A percentile compares a stretch with the other conserved stretches of the same genome.
Evolutionary conservation across 2,113 vertebrate genomes (phyloP).

Genomic region (Oxygymnocypris stewartii): DNA sequence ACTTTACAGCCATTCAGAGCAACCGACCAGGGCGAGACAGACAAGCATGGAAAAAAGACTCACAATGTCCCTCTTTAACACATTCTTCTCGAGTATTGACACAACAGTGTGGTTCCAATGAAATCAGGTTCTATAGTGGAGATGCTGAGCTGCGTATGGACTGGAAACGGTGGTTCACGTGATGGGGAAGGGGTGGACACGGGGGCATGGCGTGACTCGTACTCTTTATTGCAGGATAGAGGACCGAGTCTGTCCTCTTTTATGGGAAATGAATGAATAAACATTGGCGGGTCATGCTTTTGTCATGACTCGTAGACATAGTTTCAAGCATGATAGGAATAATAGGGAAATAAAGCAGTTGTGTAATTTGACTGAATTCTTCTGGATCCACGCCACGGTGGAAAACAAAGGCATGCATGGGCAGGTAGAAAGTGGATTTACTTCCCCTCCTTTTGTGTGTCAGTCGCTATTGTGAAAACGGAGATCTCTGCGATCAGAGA

Average conservation of each 20-base stretch:
- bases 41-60: conserved; percentile 43
- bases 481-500: conserved; percentile 11
- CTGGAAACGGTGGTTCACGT: conserved; percentile 22
- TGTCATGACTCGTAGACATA: conserved; percentile 33
- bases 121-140: conserved; percentile 24
- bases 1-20: conserved; percentile 58
- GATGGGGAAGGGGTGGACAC: background rate
- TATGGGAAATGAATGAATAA: conserved; percentile 39
- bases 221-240: conserved; percentile 42
- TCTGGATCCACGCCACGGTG: background rate
- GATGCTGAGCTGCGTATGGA: conserved; percentile 4
- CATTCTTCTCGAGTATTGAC: conserved; percentile 57
- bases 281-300: conserved; percentile 32
- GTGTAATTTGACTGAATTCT: conserved; percentile 41
- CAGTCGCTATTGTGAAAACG: background rate
- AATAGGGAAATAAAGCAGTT: conserved; percentile 44
- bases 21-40: conserved; percentile 51
- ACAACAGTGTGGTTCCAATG: conserved; percentile 38
- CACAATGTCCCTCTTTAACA: conserved; percentile 47
- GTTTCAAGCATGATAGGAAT: conserved; percentile 41
- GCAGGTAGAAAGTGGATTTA: conserved; percentile 32
- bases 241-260: conserved; percentile 31
- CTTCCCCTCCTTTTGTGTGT: conserved; percentile 5
- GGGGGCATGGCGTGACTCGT: conserved; percentile 48
- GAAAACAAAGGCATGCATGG: conserved; percentile 27